phyloP scores from a whole-genome alignment of 2,113 vertebrate species.

The Pollimyrus isidori region DNA sequence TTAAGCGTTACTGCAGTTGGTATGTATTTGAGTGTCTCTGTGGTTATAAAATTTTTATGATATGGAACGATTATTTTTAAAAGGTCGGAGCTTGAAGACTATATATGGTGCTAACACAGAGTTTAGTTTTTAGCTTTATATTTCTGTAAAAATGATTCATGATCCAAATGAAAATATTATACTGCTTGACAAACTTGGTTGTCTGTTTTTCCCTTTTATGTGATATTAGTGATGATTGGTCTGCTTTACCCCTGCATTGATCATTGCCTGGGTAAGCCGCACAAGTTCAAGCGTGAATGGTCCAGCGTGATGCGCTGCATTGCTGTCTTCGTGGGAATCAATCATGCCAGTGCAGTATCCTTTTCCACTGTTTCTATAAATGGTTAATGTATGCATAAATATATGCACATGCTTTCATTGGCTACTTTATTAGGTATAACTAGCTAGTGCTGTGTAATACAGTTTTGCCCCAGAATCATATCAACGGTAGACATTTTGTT shows the following conservation, averaged over 20 bases:
- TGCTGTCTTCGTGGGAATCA: slow-evolving; percentile 94
- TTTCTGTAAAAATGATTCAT: neutral
- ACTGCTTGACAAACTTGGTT: neutral
- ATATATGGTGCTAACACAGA: neutral
- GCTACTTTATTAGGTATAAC: neutral
- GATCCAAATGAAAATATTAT: slow-evolving; percentile 21
- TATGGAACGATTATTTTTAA: neutral
- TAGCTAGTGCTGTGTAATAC: neutral
- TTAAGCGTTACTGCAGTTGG: neutral
- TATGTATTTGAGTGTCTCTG: neutral
- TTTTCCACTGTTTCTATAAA: slow-evolving; percentile 35
- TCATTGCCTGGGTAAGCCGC: slow-evolving; percentile 81
- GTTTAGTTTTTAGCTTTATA: neutral
- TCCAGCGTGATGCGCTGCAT: slow-evolving; percentile 97
- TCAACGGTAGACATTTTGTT: neutral
- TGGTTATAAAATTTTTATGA: neutral
- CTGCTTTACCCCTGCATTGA: slow-evolving; percentile 94
- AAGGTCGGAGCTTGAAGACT: neutral
- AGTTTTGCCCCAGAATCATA: neutral
- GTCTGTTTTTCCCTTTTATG: neutral
- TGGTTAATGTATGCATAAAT: neutral
- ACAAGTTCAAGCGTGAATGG: slow-evolving; percentile 95
- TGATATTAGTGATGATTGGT: slow-evolving; percentile 76
- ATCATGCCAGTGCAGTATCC: slow-evolving; percentile 98
- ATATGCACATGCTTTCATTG: neutral